Evolutionary conservation across 1,140 invertebrate genomes (phyloP).

Genomic region (Zeugodacus cucurbitae): DNA sequence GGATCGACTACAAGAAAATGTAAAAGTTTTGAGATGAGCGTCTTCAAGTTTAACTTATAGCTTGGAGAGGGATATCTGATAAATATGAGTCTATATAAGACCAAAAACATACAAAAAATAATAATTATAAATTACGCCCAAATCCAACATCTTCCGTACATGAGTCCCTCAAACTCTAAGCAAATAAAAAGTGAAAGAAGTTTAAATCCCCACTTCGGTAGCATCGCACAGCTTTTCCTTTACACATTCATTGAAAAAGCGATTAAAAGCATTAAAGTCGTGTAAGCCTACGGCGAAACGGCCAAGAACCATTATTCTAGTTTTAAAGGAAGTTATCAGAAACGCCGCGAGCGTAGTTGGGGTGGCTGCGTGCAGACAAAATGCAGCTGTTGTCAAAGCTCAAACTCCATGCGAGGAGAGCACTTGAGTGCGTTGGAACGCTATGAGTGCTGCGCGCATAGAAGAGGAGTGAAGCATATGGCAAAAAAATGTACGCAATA

Average conservation of each 20-base stretch:
- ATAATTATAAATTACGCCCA: too few species aligned
- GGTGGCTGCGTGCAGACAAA: background rate
- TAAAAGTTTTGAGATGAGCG: too few species aligned
- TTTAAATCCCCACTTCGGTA: background rate
- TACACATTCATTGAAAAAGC: background rate
- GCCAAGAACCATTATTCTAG: background rate
- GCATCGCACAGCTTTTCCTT: background rate
- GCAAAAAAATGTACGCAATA: slow-evolving; percentile 18
- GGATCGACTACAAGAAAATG: too few species aligned
- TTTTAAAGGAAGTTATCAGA: background rate
- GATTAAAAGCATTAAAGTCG: slow-evolving; percentile 31
- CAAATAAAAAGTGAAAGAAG: background rate
- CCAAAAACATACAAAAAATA: too few species aligned
- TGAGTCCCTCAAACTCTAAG: too few species aligned
- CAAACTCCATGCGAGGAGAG: background rate
- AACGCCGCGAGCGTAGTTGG: background rate
- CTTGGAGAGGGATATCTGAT: too few species aligned
- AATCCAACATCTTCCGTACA: too few species aligned
- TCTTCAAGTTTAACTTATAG: too few species aligned
- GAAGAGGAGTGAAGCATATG: too few species aligned
- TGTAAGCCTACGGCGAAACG: slow-evolving; percentile 22
- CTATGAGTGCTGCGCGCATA: background rate
- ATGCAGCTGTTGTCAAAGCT: slow-evolving; percentile 12
- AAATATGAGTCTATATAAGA: too few species aligned
- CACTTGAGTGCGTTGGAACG: background rate